Conservation (phyloP, 2,888 invertebrate genomes). For the Morpho helenor region DNA sequence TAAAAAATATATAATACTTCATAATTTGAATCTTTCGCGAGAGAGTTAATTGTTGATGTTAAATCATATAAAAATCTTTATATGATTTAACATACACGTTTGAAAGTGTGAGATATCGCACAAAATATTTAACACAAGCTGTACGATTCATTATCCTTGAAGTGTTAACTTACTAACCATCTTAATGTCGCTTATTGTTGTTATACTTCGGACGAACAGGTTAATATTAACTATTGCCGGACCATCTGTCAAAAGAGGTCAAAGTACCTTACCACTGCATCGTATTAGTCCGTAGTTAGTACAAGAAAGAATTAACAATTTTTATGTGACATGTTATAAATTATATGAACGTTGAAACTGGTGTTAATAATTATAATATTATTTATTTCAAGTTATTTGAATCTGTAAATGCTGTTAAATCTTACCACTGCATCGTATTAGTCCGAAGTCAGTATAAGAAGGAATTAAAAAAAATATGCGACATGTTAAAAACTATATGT, state of each 20-base stretch:
- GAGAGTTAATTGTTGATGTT: conserved; percentile 6
- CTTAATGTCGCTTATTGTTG: conserved; percentile 99
- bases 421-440: conserved; percentile 20
- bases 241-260: conserved; percentile 85
- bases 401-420: background rate
- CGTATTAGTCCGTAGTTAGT: background rate
- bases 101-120: conserved; percentile 27
- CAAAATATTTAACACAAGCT: conserved; percentile 25
- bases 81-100: background rate
- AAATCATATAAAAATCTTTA: conserved; percentile 9
- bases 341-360: too few species aligned
- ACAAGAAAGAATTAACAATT: background rate
- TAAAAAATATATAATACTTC: too few species aligned
- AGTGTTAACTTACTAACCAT: conserved; percentile 90
- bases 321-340: background rate
- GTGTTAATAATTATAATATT: too few species aligned
- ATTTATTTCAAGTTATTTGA: too few species aligned
- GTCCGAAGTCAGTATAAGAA: background rate
- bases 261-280: conserved; percentile 25
- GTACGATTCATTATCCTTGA: conserved; percentile 26
- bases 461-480: background rate
- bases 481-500: background rate
- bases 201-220: conserved; percentile 98
- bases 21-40: too few species aligned
- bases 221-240: conserved; percentile 98